phyloP scores from a whole-genome alignment of 2,113 vertebrate genomes.

The Myrmecophaga tridactyla region DNA sequence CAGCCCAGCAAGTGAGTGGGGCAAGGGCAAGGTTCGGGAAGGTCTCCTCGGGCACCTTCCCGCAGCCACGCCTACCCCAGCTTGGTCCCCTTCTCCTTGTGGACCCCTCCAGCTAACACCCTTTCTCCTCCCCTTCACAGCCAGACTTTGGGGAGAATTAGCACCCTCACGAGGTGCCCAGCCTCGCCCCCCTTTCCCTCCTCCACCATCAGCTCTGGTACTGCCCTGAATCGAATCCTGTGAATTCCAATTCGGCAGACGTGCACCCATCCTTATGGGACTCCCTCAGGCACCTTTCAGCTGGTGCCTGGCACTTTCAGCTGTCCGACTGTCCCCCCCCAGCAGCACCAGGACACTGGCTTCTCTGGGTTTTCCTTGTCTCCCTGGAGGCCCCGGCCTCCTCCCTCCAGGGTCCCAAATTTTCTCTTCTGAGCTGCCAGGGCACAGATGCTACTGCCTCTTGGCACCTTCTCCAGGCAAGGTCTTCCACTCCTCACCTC shows the following conservation, averaged over 20 bases:
- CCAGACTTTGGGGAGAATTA: not conserved
- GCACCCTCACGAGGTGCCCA: not conserved
- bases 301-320: not conserved
- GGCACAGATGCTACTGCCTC: not conserved
- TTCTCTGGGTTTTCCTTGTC: not conserved
- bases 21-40: not conserved
- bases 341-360: not conserved
- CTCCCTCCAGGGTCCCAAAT: not conserved
- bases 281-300: not conserved
- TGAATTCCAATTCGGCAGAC: not conserved
- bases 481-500: not conserved
- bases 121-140: not conserved
- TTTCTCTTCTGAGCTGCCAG: not conserved
- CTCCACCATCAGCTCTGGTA: not conserved
- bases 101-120: too few relatives aligned
- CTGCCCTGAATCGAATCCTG: not conserved
- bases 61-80: too few relatives aligned
- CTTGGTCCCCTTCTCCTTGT: rapidly evolving
- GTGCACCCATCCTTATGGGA: not conserved
- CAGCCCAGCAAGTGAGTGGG: not conserved
- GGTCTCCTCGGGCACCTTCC: too few relatives aligned
- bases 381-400: not conserved
- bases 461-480: not conserved
- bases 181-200: not conserved
- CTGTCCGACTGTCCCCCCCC: not conserved